Percentiles rank a stretch among this genome's conserved stretches.
phyloP scores from a whole-genome alignment of 1,140 invertebrate genomes.

The Fopius arisanus region DNA sequence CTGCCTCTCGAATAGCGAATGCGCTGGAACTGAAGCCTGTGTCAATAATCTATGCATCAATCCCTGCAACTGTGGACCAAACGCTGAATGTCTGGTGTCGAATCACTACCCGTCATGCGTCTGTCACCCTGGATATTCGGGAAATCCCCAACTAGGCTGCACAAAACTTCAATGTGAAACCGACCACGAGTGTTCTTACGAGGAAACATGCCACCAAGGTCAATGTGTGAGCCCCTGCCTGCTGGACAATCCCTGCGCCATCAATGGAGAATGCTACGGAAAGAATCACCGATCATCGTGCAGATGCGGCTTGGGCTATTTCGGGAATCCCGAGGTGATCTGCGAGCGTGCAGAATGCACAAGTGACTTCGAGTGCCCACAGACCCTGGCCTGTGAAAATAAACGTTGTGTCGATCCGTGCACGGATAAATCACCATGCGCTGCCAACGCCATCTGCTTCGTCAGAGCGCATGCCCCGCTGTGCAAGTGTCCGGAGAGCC shows the following conservation, averaged over 20 bases:
- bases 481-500: slow-evolving; percentile 78
- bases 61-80: slow-evolving; percentile 84
- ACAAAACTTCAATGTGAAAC: slow-evolving; percentile 80
- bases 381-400: slow-evolving; percentile 73
- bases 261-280: slow-evolving; percentile 83
- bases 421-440: slow-evolving; percentile 72
- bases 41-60: slow-evolving; percentile 79
- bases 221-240: slow-evolving; percentile 83
- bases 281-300: slow-evolving; percentile 79
- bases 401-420: slow-evolving; percentile 82
- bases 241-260: slow-evolving; percentile 78
- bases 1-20: slow-evolving; percentile 82
- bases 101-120: slow-evolving; percentile 85
- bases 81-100: slow-evolving; percentile 80
- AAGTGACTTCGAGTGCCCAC: slow-evolving; percentile 77
- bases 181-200: slow-evolving; percentile 79
- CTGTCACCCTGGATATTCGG: slow-evolving; percentile 80
- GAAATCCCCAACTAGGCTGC: slow-evolving; percentile 84
- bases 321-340: slow-evolving; percentile 79
- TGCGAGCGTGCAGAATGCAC: slow-evolving; percentile 85
- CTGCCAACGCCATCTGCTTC: slow-evolving; percentile 81
- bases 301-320: slow-evolving; percentile 74
- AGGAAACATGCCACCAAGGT: slow-evolving; percentile 82
- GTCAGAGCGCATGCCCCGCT: slow-evolving; percentile 77
- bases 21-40: slow-evolving; percentile 80